Evolutionary conservation across 1,140 invertebrate species (phyloP).

Genomic region (Platyura marginata): DNA sequence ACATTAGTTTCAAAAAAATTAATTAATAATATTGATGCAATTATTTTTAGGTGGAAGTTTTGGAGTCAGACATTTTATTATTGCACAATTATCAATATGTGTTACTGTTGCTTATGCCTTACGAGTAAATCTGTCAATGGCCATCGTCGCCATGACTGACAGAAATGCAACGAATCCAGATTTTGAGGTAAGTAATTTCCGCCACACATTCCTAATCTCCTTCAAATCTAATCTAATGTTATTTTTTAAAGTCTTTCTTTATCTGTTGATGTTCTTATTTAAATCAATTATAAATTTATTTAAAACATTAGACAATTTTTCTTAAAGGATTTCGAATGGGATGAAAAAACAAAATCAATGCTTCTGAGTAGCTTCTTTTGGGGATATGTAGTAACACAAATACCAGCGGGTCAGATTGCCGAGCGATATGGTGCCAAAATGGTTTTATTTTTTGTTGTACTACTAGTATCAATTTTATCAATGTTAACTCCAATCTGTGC

Average conservation of each 20-base stretch:
- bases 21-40: too few relatives aligned
- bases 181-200: constrained; percentile 10
- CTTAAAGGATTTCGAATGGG: constrained; percentile 26
- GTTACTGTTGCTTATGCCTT: constrained; percentile 38
- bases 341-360: constrained; percentile 26
- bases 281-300: too few relatives aligned
- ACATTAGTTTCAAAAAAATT: too few relatives aligned
- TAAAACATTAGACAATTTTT: too few relatives aligned
- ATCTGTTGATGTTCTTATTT: too few relatives aligned
- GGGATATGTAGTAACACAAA: constrained; percentile 29
- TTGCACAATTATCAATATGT: constrained; percentile 37
- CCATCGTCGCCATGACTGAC: constrained; percentile 45
- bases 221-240: too few relatives aligned
- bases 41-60: too few relatives aligned
- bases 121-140: constrained; percentile 45
- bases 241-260: too few relatives aligned
- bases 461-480: constrained; percentile 21
- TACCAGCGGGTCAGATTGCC: constrained; percentile 44
- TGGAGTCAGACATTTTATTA: constrained; percentile 49
- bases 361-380: constrained; percentile 49
- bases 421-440: constrained; percentile 37
- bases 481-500: constrained; percentile 25
- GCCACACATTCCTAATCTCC: too few relatives aligned
- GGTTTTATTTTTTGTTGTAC: constrained; percentile 33
- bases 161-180: constrained; percentile 9